These are phyloP conservation scores for Sebastes hubbsi DNA, from an alignment of 2,797 vertebrate genomes.

Conservation along the genomic window DNA sequence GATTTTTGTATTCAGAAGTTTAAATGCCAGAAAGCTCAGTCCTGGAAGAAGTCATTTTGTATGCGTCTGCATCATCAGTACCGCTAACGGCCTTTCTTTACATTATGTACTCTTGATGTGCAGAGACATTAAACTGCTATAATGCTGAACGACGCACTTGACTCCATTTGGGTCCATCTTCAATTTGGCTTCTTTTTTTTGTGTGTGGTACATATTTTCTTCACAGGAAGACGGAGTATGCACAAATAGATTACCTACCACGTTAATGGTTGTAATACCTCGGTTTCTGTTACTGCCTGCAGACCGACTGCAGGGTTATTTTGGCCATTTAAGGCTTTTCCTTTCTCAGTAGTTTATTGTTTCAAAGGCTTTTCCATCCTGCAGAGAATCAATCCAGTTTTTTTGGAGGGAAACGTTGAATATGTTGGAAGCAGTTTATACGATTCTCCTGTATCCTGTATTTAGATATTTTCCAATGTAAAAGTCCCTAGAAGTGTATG, in stretches of 20 bases:
- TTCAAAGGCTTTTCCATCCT: neutral
- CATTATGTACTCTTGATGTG: neutral
- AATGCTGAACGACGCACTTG: neutral
- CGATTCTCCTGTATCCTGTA: too few relatives aligned
- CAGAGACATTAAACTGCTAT: neutral
- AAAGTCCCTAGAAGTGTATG: too few relatives aligned
- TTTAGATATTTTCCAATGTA: too few relatives aligned
- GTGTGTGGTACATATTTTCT: neutral
- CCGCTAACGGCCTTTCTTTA: neutral
- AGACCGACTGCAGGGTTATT: neutral
- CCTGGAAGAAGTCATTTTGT: neutral
- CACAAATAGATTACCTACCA: neutral
- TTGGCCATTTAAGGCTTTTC: neutral
- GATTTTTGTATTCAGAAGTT: neutral
- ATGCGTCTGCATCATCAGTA: neutral
- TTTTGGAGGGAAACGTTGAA: fast-evolving
- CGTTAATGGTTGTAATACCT: neutral
- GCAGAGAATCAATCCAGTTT: neutral
- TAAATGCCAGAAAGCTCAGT: neutral
- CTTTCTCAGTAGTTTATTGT: neutral
- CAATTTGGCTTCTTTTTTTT: neutral
- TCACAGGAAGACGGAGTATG: neutral
- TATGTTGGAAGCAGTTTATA: neutral
- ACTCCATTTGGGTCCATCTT: neutral
- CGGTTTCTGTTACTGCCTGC: neutral